These are phyloP conservation scores for Ladona fulva DNA, from an alignment of 1,140 invertebrate genomes.

Conservation along the genomic window DNA sequence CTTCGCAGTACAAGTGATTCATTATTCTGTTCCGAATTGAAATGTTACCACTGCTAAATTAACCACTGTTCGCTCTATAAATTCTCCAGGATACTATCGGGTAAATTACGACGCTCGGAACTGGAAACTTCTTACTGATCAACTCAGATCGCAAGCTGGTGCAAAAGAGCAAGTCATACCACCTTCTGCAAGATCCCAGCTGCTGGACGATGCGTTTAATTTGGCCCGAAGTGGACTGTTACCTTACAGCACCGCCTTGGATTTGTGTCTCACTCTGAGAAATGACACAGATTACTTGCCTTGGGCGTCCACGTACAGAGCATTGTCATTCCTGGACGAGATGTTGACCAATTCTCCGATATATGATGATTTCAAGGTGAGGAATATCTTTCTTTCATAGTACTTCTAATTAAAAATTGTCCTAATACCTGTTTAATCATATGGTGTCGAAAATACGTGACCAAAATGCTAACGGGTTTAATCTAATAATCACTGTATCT, in stretches of 20 bases:
- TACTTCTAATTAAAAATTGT: too few species aligned
- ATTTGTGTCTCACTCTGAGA: constrained; percentile 47
- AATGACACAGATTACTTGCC: constrained; percentile 53
- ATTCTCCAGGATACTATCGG: constrained; percentile 44
- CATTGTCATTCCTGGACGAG: constrained; percentile 35
- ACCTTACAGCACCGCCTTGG: constrained; percentile 40
- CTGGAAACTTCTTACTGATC: constrained; percentile 44
- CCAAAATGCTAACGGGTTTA: too few species aligned
- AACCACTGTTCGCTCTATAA: too few species aligned
- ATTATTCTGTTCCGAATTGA: too few species aligned
- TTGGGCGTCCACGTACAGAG: constrained; percentile 47
- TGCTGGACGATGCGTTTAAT: constrained; percentile 52
- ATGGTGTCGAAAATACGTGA: too few species aligned
- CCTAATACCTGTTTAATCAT: too few species aligned
- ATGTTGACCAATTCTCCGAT: constrained; percentile 35
- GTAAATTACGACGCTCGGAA: constrained; percentile 54
- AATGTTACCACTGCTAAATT: too few species aligned
- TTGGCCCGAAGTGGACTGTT: constrained; percentile 38
- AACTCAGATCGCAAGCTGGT: constrained; percentile 38
- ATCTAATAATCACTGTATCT: too few species aligned
- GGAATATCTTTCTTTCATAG: not conserved
- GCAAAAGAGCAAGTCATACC: constrained; percentile 39
- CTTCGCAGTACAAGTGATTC: too few species aligned
- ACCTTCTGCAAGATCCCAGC: constrained; percentile 47
- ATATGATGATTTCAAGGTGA: constrained; percentile 21